These are phyloP conservation scores for Daktulosphaira vitifoliae DNA, from an alignment of 1,140 invertebrate species.

Conservation along the genomic window DNA sequence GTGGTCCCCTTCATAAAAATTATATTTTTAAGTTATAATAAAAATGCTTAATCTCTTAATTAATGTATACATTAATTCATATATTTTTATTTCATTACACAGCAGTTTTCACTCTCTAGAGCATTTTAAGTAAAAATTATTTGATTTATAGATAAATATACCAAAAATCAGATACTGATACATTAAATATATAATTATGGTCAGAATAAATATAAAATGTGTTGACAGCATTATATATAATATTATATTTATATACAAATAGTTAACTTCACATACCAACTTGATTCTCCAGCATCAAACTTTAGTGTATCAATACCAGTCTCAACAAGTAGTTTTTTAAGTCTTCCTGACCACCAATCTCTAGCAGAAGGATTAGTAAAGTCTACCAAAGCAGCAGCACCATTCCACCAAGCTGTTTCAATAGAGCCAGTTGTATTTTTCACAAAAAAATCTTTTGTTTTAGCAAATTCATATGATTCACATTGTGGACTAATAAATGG, in stretches of 20 bases:
- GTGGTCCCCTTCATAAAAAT: background rate
- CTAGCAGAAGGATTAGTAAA: slow-evolving; percentile 66
- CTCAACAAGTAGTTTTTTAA: slow-evolving; percentile 51
- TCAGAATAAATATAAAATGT: too few relatives aligned
- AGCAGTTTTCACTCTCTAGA: too few relatives aligned
- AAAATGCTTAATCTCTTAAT: too few relatives aligned
- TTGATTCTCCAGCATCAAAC: slow-evolving; percentile 67
- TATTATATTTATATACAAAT: too few relatives aligned
- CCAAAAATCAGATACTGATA: too few relatives aligned
- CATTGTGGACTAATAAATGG: slow-evolving; percentile 78
- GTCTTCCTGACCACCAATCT: slow-evolving; percentile 60
- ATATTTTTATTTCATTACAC: too few relatives aligned
- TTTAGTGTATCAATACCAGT: slow-evolving; percentile 78
- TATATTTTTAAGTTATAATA: too few relatives aligned
- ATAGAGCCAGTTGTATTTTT: slow-evolving; percentile 50
- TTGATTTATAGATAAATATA: too few relatives aligned
- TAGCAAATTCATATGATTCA: slow-evolving; percentile 44
- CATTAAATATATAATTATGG: too few relatives aligned
- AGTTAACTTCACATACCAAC: slow-evolving; percentile 47
- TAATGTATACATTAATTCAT: too few relatives aligned
- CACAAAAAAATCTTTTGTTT: slow-evolving; percentile 50
- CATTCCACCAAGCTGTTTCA: slow-evolving; percentile 75
- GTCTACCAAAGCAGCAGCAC: slow-evolving; percentile 58
- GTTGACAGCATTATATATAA: too few relatives aligned
- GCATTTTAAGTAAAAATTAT: too few relatives aligned